Percentiles rank a stretch among this genome's conserved stretches.
These are phyloP conservation scores for Psilopsiagon aurifrons DNA, from an alignment of 2,113 vertebrate genomes.

Conservation along the genomic window DNA sequence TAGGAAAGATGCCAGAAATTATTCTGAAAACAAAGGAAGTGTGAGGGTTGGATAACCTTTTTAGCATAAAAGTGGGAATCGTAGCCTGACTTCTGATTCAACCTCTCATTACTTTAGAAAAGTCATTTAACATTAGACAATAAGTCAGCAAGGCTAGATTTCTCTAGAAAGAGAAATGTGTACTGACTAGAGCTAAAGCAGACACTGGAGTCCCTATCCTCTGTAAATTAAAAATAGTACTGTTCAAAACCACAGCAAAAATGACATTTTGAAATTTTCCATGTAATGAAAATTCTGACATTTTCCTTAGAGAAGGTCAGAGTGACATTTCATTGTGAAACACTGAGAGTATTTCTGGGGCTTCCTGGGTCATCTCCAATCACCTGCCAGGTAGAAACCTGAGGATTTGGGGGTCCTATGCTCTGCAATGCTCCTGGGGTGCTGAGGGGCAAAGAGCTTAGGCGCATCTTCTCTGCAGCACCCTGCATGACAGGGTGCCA, in stretches of 20 bases:
- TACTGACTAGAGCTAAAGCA: background rate
- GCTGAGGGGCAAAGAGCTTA: background rate
- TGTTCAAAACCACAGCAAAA: conserved; percentile 50
- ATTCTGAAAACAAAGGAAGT: background rate
- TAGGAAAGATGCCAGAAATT: background rate
- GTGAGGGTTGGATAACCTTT: rapidly evolving
- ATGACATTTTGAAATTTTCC: conserved; percentile 66
- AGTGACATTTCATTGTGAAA: conserved; percentile 64
- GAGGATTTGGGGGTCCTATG: background rate
- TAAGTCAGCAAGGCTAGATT: background rate
- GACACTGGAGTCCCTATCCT: background rate
- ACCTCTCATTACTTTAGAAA: background rate
- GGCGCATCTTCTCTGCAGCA: background rate
- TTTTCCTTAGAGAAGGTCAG: conserved; percentile 67
- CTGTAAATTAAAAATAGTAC: conserved; percentile 48
- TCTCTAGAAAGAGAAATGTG: background rate
- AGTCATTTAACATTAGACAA: background rate
- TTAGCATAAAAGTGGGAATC: background rate
- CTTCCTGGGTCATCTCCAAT: conserved; percentile 46
- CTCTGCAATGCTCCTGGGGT: rapidly evolving
- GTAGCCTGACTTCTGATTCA: background rate
- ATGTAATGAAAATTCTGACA: conserved; percentile 63
- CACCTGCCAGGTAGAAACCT: background rate
- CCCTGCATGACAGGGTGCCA: background rate
- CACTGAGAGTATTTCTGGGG: conserved; percentile 11